Percentiles rank a stretch among this genome's conserved stretches.
Evolutionary conservation across 30 jellyfish, hydroid and myxozoan species (phyloP).

Genomic region (Aurelia sp.): DNA sequence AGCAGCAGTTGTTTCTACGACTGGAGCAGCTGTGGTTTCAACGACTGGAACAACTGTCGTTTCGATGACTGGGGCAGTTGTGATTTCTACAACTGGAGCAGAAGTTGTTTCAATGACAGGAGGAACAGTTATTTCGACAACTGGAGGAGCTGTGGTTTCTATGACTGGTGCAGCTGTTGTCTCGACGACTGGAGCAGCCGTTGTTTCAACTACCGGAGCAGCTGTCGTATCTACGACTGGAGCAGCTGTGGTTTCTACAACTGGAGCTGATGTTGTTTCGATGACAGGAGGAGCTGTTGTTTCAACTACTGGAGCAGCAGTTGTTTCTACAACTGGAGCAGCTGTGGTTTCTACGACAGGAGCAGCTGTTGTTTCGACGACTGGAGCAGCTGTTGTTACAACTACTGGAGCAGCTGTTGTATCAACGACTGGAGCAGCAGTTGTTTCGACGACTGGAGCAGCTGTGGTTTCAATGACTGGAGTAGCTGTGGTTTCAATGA

Average conservation of each 20-base stretch:
- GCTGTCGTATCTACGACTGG: conserved; percentile 40
- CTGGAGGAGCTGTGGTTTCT: conserved; percentile 58
- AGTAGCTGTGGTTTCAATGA: conserved; percentile 26
- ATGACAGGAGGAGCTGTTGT: conserved; percentile 58
- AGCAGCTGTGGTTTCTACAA: conserved; percentile 23
- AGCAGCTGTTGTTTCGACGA: conserved; percentile 51
- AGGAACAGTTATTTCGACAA: conserved; percentile 55
- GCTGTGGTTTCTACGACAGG: conserved; percentile 33
- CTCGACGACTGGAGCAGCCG: conserved; percentile 43
- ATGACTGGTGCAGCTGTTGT: conserved; percentile 57
- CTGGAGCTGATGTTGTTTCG: conserved; percentile 45
- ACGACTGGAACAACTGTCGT: conserved; percentile 27
- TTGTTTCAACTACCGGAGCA: conserved; percentile 48
- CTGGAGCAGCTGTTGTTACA: conserved; percentile 47
- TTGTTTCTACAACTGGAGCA: conserved; percentile 34
- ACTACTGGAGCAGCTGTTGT: conserved; percentile 31
- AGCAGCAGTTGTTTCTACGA: conserved; percentile 8
- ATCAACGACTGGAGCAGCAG: conserved; percentile 24
- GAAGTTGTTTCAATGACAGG: conserved; percentile 55
- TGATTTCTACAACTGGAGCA: conserved; percentile 13
- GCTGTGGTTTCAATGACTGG: conserved; percentile 23
- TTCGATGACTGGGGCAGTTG: conserved; percentile 18
- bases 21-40: conserved; percentile 22
- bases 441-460: conserved; percentile 18
- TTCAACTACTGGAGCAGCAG: conserved; percentile 48